These are phyloP conservation scores for Pasiphila rectangulata DNA, from an alignment of 2,888 invertebrate species.

Conservation along the genomic window DNA sequence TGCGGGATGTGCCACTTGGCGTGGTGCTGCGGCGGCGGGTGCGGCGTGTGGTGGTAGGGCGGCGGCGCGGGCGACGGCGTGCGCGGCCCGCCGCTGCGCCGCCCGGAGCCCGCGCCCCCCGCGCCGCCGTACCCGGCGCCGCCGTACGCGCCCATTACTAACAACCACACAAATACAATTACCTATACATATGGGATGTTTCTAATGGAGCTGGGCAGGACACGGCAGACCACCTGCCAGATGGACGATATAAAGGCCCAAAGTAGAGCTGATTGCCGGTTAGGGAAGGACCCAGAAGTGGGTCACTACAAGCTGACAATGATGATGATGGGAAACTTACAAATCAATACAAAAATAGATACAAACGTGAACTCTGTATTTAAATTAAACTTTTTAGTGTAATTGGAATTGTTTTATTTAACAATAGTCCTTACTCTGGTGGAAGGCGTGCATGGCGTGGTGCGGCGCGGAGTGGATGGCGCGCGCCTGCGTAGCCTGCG, in stretches of 20 bases:
- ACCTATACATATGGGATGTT: neutral
- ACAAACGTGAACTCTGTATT: too few species aligned
- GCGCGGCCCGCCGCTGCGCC: constrained; percentile 67
- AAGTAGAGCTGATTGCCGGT: too few species aligned
- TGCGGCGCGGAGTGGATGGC: constrained; percentile 24
- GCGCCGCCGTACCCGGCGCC: constrained; percentile 44
- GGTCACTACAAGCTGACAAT: too few species aligned
- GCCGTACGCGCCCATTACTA: constrained; percentile 66
- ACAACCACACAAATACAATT: neutral
- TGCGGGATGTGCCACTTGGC: constrained; percentile 90
- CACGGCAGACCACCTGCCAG: too few species aligned
- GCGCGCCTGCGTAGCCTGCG: constrained; percentile 28
- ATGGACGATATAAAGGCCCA: too few species aligned
- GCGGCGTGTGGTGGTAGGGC: constrained; percentile 29
- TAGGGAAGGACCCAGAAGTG: too few species aligned
- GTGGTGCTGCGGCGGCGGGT: constrained; percentile 39
- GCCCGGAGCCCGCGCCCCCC: constrained; percentile 40
- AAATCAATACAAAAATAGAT: too few species aligned
- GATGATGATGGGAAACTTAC: too few species aligned
- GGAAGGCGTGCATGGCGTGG: constrained; percentile 61
- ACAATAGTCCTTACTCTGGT: constrained; percentile 60
- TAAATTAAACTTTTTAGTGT: too few species aligned
- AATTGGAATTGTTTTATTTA: too few species aligned
- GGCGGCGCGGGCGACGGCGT: constrained; percentile 75
- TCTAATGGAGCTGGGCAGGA: too few species aligned